Evolutionary conservation across 2,113 vertebrate species (phyloP).

Genomic region (Tupaia chinensis): DNA sequence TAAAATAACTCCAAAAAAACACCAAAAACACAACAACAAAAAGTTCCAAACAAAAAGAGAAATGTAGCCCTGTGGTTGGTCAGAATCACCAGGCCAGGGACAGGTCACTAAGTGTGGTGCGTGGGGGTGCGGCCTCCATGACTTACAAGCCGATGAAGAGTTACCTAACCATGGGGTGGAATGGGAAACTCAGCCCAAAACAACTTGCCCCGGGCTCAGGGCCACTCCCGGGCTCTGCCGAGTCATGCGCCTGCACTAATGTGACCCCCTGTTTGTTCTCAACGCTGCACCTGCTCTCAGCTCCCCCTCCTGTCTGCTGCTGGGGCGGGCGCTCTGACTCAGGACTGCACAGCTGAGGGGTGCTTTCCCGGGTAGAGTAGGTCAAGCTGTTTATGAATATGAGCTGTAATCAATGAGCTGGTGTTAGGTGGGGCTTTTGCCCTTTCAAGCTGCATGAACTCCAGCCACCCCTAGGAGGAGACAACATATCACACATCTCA

Average conservation of each 20-base stretch:
- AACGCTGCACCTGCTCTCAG: slow-evolving; percentile 64
- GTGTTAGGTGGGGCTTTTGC: not conserved
- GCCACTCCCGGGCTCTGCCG: slow-evolving; percentile 48
- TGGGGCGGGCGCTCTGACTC: slow-evolving; percentile 69
- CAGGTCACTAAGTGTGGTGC: not conserved
- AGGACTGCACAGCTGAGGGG: slow-evolving; percentile 26
- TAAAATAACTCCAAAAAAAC: too few species aligned
- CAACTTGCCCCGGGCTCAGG: slow-evolving; percentile 39
- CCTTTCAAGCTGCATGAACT: slow-evolving; percentile 79
- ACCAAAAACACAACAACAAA: too few species aligned
- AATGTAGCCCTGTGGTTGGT: slow-evolving; percentile 3
- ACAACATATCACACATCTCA: slow-evolving; percentile 79
- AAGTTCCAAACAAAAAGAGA: not conserved
- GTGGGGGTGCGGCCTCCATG: not conserved
- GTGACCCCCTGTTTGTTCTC: slow-evolving; percentile 68
- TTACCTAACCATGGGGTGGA: slow-evolving; percentile 55
- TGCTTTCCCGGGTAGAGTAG: slow-evolving; percentile 46
- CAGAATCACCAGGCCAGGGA: slow-evolving; percentile 26
- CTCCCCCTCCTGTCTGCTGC: not conserved
- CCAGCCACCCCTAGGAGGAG: slow-evolving; percentile 87
- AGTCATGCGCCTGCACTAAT: slow-evolving; percentile 72
- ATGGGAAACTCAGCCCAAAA: slow-evolving; percentile 50
- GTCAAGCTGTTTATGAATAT: slow-evolving; percentile 64
- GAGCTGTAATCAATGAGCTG: slow-evolving; percentile 52
- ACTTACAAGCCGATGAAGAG: slow-evolving; percentile 31